phyloP scores from a whole-genome alignment of 1,140 invertebrate genomes.

The Olivierus martensii region DNA sequence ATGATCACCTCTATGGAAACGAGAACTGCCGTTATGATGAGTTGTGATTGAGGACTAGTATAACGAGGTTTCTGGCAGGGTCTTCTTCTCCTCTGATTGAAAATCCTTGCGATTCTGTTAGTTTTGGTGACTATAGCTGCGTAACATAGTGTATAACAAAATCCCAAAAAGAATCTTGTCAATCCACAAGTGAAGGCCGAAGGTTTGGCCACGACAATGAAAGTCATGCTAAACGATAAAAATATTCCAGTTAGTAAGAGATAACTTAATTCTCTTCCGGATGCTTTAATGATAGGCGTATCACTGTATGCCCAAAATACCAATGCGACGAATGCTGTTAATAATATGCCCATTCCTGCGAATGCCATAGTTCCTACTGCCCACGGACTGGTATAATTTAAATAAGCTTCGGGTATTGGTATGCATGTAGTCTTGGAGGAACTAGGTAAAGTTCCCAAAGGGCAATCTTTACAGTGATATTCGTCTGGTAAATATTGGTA shows the following conservation, averaged over 20 bases:
- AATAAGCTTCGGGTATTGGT: constrained; percentile 37
- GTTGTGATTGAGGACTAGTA: constrained; percentile 38
- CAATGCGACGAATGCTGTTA: constrained; percentile 51
- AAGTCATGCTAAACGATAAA: constrained; percentile 40
- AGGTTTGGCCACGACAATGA: constrained; percentile 39
- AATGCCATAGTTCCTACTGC: constrained; percentile 42
- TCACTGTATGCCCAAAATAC: constrained; percentile 48
- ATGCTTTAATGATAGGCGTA: constrained; percentile 44
- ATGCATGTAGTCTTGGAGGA: constrained; percentile 32
- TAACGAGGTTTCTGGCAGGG: constrained; percentile 27
- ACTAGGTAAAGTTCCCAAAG: constrained; percentile 31
- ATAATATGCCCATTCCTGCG: constrained; percentile 53
- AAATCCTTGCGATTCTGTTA: constrained; percentile 42
- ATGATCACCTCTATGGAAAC: constrained; percentile 37
- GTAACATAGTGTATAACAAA: constrained; percentile 41
- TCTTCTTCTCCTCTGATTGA: constrained; percentile 32
- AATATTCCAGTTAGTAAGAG: constrained; percentile 37
- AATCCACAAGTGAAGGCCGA: constrained; percentile 34
- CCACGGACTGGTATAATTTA: constrained; percentile 40
- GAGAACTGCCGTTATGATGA: constrained; percentile 38
- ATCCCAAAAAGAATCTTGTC: constrained; percentile 39
- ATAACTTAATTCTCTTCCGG: constrained; percentile 37
- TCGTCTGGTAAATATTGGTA: constrained; percentile 45
- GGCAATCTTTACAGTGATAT: constrained; percentile 45
- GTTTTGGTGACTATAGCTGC: constrained; percentile 44